These are phyloP conservation scores for Nudaria mundana DNA, from an alignment of 2,888 invertebrate genomes.

Conservation along the genomic window DNA sequence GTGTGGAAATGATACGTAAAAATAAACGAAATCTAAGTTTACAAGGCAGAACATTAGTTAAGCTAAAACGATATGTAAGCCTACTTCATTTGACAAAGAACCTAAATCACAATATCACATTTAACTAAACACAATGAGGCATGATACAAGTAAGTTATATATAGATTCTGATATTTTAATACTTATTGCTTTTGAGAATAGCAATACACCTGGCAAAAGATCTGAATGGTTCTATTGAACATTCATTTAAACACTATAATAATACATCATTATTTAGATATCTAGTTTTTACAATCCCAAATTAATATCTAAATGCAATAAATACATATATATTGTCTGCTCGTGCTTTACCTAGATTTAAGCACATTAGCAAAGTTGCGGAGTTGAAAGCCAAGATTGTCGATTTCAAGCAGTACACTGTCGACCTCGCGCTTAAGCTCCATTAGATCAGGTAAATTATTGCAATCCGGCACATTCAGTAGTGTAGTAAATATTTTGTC, in stretches of 20 bases:
- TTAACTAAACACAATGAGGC: conserved; percentile 71
- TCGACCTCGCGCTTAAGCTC: conserved; percentile 77
- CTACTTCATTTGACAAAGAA: conserved; percentile 54
- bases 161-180: conserved; percentile 58
- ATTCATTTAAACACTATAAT: conserved; percentile 58
- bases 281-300: conserved; percentile 71
- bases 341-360: conserved; percentile 75
- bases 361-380: conserved; percentile 78
- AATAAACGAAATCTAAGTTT: conserved; percentile 71
- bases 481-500: conserved; percentile 89
- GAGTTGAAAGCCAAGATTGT: conserved; percentile 62
- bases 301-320: conserved; percentile 76
- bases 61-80: conserved; percentile 63
- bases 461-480: conserved; percentile 90
- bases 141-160: conserved; percentile 52
- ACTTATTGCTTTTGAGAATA: conserved; percentile 62
- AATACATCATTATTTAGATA: conserved; percentile 55
- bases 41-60: conserved; percentile 57
- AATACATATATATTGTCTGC: conserved; percentile 64
- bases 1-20: conserved; percentile 73
- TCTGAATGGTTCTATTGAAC: conserved; percentile 50
- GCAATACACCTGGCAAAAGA: conserved; percentile 51
- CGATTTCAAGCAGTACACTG: conserved; percentile 58
- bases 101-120: conserved; percentile 72
- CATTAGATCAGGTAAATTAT: conserved; percentile 86